Conservation (phyloP, 2,113 vertebrate genomes). For the Pygoscelis antarcticus region DNA sequence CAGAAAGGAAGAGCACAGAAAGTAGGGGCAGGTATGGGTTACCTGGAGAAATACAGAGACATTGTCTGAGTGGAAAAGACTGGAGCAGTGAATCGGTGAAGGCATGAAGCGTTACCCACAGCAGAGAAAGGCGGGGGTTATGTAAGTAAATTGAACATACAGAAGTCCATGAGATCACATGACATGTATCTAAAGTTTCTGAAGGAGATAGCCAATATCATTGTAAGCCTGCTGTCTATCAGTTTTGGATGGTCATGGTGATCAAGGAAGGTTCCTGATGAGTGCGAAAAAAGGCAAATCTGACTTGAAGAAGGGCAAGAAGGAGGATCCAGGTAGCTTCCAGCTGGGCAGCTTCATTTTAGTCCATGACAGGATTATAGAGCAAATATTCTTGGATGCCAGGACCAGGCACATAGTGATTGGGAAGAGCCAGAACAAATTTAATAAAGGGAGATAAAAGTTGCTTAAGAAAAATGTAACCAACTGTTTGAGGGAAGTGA, state of each 20-base stretch:
- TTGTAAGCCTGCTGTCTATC: not conserved
- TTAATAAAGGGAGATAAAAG: not conserved
- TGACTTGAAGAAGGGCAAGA: not conserved
- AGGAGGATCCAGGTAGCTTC: not conserved
- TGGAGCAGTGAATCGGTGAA: not conserved
- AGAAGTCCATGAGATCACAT: not conserved
- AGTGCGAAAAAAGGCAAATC: not conserved
- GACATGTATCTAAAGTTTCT: not conserved
- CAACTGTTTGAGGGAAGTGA: not conserved
- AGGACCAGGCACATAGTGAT: not conserved
- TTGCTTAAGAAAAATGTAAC: not conserved
- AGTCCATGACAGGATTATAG: not conserved
- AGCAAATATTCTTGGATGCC: not conserved
- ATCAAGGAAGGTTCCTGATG: not conserved
- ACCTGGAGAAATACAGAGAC: not conserved
- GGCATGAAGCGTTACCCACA: not conserved
- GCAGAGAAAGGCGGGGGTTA: not conserved
- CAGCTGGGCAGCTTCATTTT: not conserved
- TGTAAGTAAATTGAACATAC: not conserved
- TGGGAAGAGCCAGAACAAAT: not conserved
- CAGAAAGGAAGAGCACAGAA: not conserved
- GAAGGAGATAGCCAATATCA: not conserved
- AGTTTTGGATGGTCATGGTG: not conserved
- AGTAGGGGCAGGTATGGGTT: not conserved
- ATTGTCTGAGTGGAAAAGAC: not conserved